Conservation (phyloP, 2,113 vertebrate species). For the Camelus dromedarius region DNA sequence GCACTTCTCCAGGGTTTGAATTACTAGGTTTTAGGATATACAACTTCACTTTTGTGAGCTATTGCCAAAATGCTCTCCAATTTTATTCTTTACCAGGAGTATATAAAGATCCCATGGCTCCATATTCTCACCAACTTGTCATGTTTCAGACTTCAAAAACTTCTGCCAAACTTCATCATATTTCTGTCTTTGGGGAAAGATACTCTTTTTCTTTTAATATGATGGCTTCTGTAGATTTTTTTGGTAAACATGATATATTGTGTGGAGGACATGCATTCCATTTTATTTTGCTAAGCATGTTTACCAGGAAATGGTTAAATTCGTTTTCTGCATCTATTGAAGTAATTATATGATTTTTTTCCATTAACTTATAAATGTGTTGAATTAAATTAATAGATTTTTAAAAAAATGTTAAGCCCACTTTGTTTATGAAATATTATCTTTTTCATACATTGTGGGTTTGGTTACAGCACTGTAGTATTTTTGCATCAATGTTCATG, state of each 20-base stretch:
- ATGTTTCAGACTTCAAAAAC: constrained; percentile 1
- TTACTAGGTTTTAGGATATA: background rate
- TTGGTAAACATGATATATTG: background rate
- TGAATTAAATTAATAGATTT: constrained; percentile 27
- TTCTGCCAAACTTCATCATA: background rate
- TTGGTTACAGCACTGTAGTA: background rate
- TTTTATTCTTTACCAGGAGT: background rate
- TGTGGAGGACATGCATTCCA: background rate
- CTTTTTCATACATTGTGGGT: background rate
- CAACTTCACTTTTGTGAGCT: background rate
- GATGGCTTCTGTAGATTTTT: background rate
- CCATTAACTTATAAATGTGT: background rate
- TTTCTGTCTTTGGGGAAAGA: background rate
- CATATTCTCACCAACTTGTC: background rate
- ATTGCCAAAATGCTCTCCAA: background rate
- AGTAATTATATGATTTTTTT: background rate
- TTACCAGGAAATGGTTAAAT: constrained; percentile 7
- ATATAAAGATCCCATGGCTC: background rate
- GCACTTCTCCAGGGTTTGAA: background rate
- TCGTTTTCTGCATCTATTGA: background rate
- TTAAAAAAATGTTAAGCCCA: background rate
- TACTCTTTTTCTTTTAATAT: constrained; percentile 6
- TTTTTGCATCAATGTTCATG: constrained; percentile 9
- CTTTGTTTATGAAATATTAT: background rate
- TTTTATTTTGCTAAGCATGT: constrained; percentile 19